Evolutionary conservation across 35 echinoderm and acorn worm species (phyloP).

Genomic region (Hemicentrotus pulcherrimus): DNA sequence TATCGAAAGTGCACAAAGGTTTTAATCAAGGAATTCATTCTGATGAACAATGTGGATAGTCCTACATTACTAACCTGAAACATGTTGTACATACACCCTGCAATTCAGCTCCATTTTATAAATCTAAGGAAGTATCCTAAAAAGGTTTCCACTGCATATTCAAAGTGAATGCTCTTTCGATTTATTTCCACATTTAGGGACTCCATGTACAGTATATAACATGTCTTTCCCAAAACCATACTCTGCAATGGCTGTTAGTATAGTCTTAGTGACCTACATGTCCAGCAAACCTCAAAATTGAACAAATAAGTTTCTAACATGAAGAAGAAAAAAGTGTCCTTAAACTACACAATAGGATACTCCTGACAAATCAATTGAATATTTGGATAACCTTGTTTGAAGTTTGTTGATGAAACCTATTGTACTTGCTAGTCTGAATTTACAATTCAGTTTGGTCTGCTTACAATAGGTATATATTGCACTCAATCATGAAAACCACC

Average conservation of each 20-base stretch:
- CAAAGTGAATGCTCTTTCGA: no score
- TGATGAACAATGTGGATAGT: no score
- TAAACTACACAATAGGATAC: background rate
- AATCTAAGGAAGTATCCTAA: no score
- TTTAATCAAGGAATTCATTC: no score
- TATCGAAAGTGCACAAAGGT: no score
- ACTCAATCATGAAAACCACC: slow-evolving; percentile 4
- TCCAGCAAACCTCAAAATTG: background rate
- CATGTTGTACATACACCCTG: no score
- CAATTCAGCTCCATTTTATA: no score
- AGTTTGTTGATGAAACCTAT: background rate
- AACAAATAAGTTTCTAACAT: background rate
- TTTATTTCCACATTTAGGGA: no score
- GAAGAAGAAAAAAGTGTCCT: background rate
- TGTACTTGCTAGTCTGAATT: background rate
- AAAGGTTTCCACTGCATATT: no score
- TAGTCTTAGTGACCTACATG: background rate
- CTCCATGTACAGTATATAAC: no score
- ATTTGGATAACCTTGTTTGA: background rate
- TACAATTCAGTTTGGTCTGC: background rate
- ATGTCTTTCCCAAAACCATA: no score
- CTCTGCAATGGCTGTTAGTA: background rate
- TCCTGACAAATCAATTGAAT: background rate
- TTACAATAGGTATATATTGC: background rate
- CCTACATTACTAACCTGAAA: no score